Evolutionary conservation across 1,140 invertebrate species (phyloP), one percentile per base, ranked within the genome.

Genomic region (Lysiphlebus fabarum): DNA sequence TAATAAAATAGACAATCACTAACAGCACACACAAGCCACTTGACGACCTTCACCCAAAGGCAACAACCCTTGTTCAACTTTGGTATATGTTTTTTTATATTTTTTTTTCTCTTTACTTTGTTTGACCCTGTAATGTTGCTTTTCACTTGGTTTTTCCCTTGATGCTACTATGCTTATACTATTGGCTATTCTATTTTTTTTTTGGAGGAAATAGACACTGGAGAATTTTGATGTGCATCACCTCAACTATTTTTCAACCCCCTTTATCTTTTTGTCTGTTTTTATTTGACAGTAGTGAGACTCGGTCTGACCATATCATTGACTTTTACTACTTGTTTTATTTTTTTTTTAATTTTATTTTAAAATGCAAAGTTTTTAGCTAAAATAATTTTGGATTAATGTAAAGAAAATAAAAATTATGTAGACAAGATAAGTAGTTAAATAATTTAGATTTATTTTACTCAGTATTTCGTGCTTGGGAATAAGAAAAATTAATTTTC

Each of bases 1-100:
- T 73, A 71, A 74, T 74, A 74, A 72, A 72, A 74, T 67, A 67
- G 66, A 71, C 59, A 67, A 66, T 55, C 67, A 47, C 61, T 56
- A 47, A 53, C 48, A 58, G 58, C 56, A 53, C 56, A 54, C 43
- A 55, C 54, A 63, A 54, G 65, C 67, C 70, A 70, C 67, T 70
- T 73, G 70, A 70, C 72, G 71, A 71, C 69, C 61, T 62, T 65
- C 47, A 49, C 56, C 17, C 17, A 58, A 60, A 53, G 62, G 65
- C 40, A 45, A 45, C 10, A 26, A 58, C 47, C 42, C 6, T 11
- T 5, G 34, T 66, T 56, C 57, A 57, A 55, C 62, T 57, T 45
- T 49, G 45, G 53, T 65, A 55, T 54, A 68, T 70, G 59, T 45
- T 64, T 65, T 66, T 69, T 70, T 42, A 65, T 47, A 38, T 45